Conservation (phyloP, 2,113 vertebrate genomes). For the Lethenteron camtschaticum region DNA sequence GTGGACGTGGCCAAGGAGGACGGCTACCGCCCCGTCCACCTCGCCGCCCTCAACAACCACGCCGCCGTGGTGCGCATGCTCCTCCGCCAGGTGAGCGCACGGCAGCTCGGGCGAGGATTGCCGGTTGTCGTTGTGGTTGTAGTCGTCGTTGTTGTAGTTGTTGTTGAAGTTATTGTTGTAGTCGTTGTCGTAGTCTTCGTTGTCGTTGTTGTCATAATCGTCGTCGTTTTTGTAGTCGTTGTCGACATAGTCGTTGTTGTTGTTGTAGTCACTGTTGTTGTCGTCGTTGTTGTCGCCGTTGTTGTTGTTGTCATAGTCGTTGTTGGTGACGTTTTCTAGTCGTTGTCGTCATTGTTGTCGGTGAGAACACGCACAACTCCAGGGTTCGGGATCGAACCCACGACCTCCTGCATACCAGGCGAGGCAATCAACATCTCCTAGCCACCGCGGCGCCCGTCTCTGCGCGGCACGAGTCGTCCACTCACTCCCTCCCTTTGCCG, state of each 20-base stretch:
- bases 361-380: background rate
- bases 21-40: slow-evolving; percentile 70
- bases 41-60: slow-evolving; percentile 82
- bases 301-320: background rate
- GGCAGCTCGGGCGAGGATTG: background rate
- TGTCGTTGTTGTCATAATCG: too few species aligned
- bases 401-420: background rate
- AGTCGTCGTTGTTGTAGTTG: too few species aligned
- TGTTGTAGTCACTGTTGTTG: background rate
- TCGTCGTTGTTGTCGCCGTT: background rate
- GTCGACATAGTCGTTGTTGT: background rate
- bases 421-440: too few species aligned
- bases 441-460: too few species aligned
- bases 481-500: background rate
- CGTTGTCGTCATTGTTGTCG: slow-evolving; percentile 1
- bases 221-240: background rate
- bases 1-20: slow-evolving; percentile 86
- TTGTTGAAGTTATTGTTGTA: background rate
- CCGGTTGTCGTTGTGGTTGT: background rate
- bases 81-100: slow-evolving; percentile 46
- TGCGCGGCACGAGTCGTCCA: too few species aligned
- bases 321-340: background rate
- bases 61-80: slow-evolving; percentile 63
- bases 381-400: background rate
- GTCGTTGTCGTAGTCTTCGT: background rate